Evolutionary conservation across 2,888 invertebrate species (phyloP).

Genomic region (Muscina levida): DNA sequence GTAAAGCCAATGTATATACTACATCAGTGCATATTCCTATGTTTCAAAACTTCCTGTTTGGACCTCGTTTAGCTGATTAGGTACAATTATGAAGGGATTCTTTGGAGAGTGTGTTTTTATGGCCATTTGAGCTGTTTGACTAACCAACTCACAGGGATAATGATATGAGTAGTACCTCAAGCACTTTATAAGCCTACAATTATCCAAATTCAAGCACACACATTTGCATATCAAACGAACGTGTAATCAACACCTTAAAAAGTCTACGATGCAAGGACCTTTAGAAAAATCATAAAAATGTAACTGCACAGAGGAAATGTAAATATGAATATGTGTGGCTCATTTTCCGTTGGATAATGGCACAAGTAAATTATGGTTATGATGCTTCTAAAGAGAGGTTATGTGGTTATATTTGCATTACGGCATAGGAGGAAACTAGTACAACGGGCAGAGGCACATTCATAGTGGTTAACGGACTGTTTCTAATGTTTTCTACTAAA

Average conservation of each 20-base stretch:
- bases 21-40: background rate
- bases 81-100: background rate
- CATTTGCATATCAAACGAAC: slow-evolving; percentile 66
- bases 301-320: background rate
- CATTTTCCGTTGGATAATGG: background rate
- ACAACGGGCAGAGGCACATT: too few relatives aligned
- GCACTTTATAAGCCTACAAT: slow-evolving; percentile 58
- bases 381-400: too few relatives aligned
- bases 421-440: too few relatives aligned
- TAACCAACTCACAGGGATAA: slow-evolving; percentile 46
- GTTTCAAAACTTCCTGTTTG: slow-evolving; percentile 2
- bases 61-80: background rate
- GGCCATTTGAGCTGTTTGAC: slow-evolving; percentile 46
- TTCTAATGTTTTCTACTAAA: too few relatives aligned
- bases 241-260: slow-evolving; percentile 60
- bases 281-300: background rate
- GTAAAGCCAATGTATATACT: background rate
- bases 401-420: too few relatives aligned
- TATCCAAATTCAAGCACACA: slow-evolving; percentile 41
- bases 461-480: too few relatives aligned
- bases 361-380: too few relatives aligned
- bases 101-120: slow-evolving; percentile 4
- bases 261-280: slow-evolving; percentile 40
- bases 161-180: slow-evolving; percentile 36
- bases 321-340: background rate